Base-by-base conservation (phyloP, 2,797 vertebrate species). In the Propithecus perrieri region DNA sequence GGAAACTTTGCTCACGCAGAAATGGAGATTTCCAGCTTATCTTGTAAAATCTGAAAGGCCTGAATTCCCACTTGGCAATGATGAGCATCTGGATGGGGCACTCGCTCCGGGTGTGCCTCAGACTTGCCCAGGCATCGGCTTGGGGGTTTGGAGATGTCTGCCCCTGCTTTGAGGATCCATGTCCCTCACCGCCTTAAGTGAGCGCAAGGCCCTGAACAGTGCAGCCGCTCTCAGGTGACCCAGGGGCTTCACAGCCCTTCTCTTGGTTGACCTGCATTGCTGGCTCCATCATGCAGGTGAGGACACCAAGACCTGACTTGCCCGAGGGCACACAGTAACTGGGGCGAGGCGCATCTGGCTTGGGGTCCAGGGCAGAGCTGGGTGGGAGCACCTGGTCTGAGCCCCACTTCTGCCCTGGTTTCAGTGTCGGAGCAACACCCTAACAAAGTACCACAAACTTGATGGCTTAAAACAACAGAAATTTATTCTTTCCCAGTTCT, bases 301-400 rank as follows among this genome's bases (percentile, higher is more conserved):
- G 46, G 35, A 71, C 24, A 20, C 72, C 4, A 4, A 53, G 83
- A 46, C 48, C 78, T 14, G 26, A n/a, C 2, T 1, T 41, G 7
- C n/a, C 46, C 18, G 2, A 12, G 35, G 9, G 20, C 17, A 5
- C 3, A 1, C 2, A 35, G 41, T 46, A 10, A 0, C 35, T 1
- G 1, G 48, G 50, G 35, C 15, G 18, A 46, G 22, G 41, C 17
- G 3, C n/a, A 1, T 30, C 17, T 9, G 33, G 15, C 15, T 3
- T 14, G 28, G 63, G 5, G 33, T 33, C 35, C 75, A 8, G 28
- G 18, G 80, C n/a, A 83, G 59, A 89, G 46, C 50, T 22, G 50
- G 4, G n/a, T 20, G 50, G 35, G 20, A 18, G 7, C 7, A 8
- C 75, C 14, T 76, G 43, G 20, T 26, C 67, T 0, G 12, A 69